Evolutionary conservation across 2,888 invertebrate species (phyloP).

Genomic region (Lasioglossum villosulum): DNA sequence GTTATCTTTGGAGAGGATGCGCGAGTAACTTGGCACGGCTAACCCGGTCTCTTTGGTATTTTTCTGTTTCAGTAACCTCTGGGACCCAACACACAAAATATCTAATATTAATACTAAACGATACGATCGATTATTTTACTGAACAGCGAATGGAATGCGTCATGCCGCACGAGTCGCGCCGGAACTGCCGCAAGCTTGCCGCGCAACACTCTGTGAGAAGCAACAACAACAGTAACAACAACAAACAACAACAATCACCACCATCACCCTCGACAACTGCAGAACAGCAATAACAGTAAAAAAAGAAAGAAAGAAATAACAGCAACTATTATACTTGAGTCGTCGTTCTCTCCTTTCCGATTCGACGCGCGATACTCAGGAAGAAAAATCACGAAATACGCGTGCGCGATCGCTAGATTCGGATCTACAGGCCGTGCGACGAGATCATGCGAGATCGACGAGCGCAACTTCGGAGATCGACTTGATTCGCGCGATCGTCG

Average conservation of each 20-base stretch:
- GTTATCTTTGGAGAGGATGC: not conserved
- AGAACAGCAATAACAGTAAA: conserved; percentile 8
- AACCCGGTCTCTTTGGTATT: conserved; percentile 30
- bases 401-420: conserved; percentile 28
- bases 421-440: not conserved
- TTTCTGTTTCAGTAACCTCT: conserved; percentile 83
- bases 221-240: conserved; percentile 52
- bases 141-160: conserved; percentile 80
- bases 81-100: conserved; percentile 83
- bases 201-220: conserved; percentile 70
- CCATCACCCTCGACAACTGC: conserved; percentile 2
- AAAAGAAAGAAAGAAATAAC: conserved; percentile 47
- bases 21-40: not conserved
- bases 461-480: not conserved
- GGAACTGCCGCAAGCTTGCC: conserved; percentile 79
- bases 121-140: conserved; percentile 82
- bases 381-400: conserved; percentile 31
- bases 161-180: conserved; percentile 78
- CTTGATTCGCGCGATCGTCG: not conserved
- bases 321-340: conserved; percentile 70
- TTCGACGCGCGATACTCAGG: conserved; percentile 62
- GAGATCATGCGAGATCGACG: not conserved
- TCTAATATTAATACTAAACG: conserved; percentile 84
- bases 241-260: conserved; percentile 20
- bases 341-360: conserved; percentile 77